phyloP scores from a whole-genome alignment of 2,888 invertebrate species.

The Tortricodes alternella region DNA sequence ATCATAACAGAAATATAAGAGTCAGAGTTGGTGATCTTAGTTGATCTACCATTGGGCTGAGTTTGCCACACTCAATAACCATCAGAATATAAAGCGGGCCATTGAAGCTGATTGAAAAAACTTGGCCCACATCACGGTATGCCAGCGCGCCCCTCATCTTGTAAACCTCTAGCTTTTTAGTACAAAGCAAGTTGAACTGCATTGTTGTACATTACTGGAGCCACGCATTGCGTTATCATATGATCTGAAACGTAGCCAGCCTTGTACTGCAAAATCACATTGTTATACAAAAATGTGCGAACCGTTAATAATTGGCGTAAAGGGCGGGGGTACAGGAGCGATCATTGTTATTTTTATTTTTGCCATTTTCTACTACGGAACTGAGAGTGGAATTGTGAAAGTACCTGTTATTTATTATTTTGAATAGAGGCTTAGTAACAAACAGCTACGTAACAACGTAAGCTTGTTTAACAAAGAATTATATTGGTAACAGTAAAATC shows the following conservation, averaged over 20 bases:
- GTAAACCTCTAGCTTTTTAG: not conserved
- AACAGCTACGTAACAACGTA: conserved; percentile 9
- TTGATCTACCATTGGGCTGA: conserved; percentile 22
- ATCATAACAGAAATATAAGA: no score
- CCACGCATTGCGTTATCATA: not conserved
- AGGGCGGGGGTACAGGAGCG: conserved; percentile 15
- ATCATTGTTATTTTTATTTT: conserved; percentile 32
- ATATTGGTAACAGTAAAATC: not conserved
- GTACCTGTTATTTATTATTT: conserved; percentile 25
- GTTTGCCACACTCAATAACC: conserved; percentile 61
- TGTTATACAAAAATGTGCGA: not conserved
- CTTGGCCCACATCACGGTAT: conserved; percentile 38
- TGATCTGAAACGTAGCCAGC: not conserved
- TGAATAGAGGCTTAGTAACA: conserved; percentile 20
- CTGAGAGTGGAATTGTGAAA: conserved; percentile 19
- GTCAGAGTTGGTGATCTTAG: conserved; percentile 18
- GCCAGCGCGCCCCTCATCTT: conserved; percentile 7
- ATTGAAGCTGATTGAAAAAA: conserved; percentile 65
- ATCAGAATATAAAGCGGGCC: conserved; percentile 66
- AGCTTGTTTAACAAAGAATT: conserved; percentile 1
- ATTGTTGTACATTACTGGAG: conserved; percentile 2
- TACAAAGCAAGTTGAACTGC: not conserved
- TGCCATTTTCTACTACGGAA: conserved; percentile 17
- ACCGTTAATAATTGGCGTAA: not conserved
- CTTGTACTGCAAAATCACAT: not conserved